These are phyloP conservation scores for Drosophila nigrodunni DNA, from an alignment of 1,140 invertebrate genomes.

Conservation along the genomic window DNA sequence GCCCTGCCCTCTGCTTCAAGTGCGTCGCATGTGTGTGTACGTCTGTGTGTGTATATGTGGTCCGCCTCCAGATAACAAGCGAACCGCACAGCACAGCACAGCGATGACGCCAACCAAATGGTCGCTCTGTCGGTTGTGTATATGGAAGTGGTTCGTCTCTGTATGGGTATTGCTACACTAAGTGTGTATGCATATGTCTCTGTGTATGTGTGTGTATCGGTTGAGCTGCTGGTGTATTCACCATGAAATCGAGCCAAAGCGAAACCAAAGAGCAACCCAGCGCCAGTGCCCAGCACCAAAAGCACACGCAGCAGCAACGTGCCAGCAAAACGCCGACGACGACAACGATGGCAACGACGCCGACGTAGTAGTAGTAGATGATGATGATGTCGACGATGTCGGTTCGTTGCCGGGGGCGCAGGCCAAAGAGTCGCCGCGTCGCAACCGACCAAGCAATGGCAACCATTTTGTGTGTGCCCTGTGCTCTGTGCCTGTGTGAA, in stretches of 20 bases:
- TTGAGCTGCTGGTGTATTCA: conserved; percentile 57
- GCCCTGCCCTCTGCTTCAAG: conserved; percentile 16
- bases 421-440: conserved; percentile 30
- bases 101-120: conserved; percentile 77
- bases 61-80: conserved; percentile 79
- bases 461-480: conserved; percentile 64
- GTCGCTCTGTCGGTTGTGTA: conserved; percentile 44
- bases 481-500: conserved; percentile 20
- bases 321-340: conserved; percentile 37
- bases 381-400: conserved; percentile 40
- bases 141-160: conserved; percentile 14
- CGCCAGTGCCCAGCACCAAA: conserved; percentile 47
- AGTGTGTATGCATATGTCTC: conserved; percentile 25
- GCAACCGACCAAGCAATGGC: conserved; percentile 35
- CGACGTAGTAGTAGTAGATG: conserved; percentile 45
- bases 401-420: conserved; percentile 68
- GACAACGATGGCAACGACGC: conserved; percentile 34
- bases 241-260: conserved; percentile 81
- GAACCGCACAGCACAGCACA: conserved; percentile 70
- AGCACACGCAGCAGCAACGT: conserved; percentile 68
- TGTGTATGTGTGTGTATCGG: conserved; percentile 34
- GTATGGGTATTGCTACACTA: conserved; percentile 4
- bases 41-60: conserved; percentile 59
- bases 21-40: conserved; percentile 18
- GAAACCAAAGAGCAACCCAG: conserved; percentile 69